A percentile compares a stretch with the other conserved stretches of the same genome.
Evolutionary conservation across 1,140 invertebrate species (phyloP).

Genomic region (Drosophila oshimai): DNA sequence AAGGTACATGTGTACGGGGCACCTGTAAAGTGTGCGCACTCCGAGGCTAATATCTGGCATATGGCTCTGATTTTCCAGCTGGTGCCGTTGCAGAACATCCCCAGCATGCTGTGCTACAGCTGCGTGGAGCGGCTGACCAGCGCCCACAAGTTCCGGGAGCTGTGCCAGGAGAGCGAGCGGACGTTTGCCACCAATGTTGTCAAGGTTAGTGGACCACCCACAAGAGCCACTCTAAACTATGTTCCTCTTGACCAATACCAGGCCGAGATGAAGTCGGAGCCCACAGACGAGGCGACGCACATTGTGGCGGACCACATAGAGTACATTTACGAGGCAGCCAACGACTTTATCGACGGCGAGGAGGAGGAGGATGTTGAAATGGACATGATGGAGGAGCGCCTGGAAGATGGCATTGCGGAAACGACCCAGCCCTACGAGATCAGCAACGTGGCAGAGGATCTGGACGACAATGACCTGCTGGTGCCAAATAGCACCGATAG

Average conservation of each 20-base stretch:
- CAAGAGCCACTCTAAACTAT: not conserved
- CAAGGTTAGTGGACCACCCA: constrained; percentile 42
- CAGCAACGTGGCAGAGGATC: constrained; percentile 31
- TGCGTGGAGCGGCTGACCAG: constrained; percentile 53
- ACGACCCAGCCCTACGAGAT: constrained; percentile 31
- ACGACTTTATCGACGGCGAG: constrained; percentile 65
- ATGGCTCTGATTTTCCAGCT: constrained; percentile 38
- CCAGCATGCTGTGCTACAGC: constrained; percentile 66
- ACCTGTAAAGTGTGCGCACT: not conserved
- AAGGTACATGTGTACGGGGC: constrained; percentile 36
- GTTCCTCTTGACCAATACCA: not conserved
- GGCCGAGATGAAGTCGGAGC: constrained; percentile 70
- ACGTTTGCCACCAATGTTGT: constrained; percentile 66
- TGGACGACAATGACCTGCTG: constrained; percentile 47
- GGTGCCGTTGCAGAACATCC: constrained; percentile 68
- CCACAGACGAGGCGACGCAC: constrained; percentile 45
- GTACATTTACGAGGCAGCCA: constrained; percentile 66
- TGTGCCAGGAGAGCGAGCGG: constrained; percentile 73
- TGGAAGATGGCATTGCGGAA: constrained; percentile 54
- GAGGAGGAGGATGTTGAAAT: constrained; percentile 70
- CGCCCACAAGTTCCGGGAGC: constrained; percentile 62
- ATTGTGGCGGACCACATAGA: constrained; percentile 53
- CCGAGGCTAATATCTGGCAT: not conserved
- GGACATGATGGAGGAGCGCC: constrained; percentile 55
- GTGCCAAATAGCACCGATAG: constrained; percentile 52